These are phyloP conservation scores for Orestias chungarensis DNA, from an alignment of 2,797 vertebrate species.

Conservation along the genomic window DNA sequence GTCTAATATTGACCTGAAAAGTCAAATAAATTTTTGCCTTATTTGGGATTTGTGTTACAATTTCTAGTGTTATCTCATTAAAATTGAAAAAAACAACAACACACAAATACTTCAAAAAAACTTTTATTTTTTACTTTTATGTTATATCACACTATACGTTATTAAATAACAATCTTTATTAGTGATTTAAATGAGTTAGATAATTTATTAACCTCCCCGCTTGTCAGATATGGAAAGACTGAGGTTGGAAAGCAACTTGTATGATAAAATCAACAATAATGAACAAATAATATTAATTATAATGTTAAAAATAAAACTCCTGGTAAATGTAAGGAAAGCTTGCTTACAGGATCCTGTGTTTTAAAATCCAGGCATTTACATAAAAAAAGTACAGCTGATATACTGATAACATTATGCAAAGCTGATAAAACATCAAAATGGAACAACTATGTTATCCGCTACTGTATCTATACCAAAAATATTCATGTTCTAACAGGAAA, in stretches of 20 bases:
- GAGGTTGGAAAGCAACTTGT: background rate
- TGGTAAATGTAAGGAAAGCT: background rate
- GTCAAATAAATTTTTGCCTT: background rate
- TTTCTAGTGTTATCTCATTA: background rate
- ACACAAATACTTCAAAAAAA: too few relatives aligned
- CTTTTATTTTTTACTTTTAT: background rate
- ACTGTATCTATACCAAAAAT: background rate
- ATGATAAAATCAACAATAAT: background rate
- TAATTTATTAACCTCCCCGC: background rate
- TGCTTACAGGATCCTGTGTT: background rate
- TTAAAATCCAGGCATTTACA: background rate
- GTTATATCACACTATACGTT: background rate
- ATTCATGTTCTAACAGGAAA: background rate
- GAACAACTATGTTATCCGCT: background rate
- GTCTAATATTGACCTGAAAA: slow-evolving; percentile 27
- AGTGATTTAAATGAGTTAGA: background rate
- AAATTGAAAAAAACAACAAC: background rate
- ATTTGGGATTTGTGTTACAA: background rate
- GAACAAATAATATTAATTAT: background rate
- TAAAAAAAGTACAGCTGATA: background rate
- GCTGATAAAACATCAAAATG: background rate
- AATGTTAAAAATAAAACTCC: background rate
- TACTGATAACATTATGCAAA: background rate
- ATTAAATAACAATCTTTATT: background rate
- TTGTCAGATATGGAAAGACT: background rate